Evolutionary conservation across 2,113 vertebrate species (phyloP), one percentile per base, ranked within the genome.

Genomic region (Caranx ignobilis): DNA sequence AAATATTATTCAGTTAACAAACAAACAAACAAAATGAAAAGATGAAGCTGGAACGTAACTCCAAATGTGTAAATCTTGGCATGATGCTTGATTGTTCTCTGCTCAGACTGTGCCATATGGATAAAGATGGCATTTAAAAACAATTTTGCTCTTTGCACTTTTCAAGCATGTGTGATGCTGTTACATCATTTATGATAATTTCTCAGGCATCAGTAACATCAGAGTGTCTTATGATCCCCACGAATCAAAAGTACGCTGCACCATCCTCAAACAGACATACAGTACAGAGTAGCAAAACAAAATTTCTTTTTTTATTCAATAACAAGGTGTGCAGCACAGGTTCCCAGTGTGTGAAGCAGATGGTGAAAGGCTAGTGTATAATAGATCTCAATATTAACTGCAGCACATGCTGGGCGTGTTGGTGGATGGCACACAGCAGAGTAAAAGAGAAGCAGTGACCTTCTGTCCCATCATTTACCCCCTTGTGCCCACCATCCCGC

Each of bases 391-490:
- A 87, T 94, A 94, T 95, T 94, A 95, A 94, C 92, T 85, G 85
- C 71, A 81, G 86, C 89, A 71, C 95, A 94, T 92, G 94, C 94
- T 95, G 95, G 88, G 95, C 84, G 84, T 94, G 93, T 92, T 90
- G 91, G 90, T 94, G 91, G 91, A 91, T 92, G 92, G 89, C 85
- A 85, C 87, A 86, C 86, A 69, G 90, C 90, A 76, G 94, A 93
- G 91, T 92, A 90, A 94, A 87, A 91, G 86, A 88, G 92, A 93
- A 90, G 92, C 90, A 73, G 75, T 95, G 94, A 95, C 95, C 95
- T 95, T 95, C 94, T 95, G 94, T 95, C 93, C 93, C 89, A 87
- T 95, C 94, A 91, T 94, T 95, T 95, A 95, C 92, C 94, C 94
- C 91, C 91, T 86, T 37, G 65, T 81, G 91, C 93, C 93, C 94